These are phyloP conservation scores for Tenthredo amoena DNA, from an alignment of 2,888 invertebrate genomes.

Conservation along the genomic window DNA sequence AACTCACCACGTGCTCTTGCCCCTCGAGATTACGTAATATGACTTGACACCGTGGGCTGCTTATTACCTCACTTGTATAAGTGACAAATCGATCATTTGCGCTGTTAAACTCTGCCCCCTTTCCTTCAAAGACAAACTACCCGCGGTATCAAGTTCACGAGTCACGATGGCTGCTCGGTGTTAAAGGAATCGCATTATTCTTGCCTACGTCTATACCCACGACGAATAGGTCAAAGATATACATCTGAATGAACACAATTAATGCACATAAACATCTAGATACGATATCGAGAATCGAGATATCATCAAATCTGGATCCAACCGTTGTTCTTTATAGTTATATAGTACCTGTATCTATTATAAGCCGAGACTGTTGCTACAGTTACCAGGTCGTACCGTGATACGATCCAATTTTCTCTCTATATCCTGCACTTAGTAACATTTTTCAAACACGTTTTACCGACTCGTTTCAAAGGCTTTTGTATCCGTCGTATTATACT, in stretches of 20 bases:
- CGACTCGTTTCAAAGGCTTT: not conserved
- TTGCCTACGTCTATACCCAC: not conserved
- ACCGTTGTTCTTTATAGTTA: not conserved
- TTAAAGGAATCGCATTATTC: not conserved
- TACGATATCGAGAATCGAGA: not conserved
- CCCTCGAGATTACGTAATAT: not conserved
- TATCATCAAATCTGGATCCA: not conserved
- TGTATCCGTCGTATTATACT: not conserved
- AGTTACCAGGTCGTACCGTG: constrained; percentile 25
- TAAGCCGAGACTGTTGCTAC: not conserved
- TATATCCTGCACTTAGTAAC: not conserved
- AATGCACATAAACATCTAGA: constrained; percentile 3
- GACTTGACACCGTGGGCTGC: not conserved
- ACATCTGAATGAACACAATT: constrained; percentile 17
- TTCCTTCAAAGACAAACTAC: constrained; percentile 34
- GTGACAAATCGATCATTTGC: constrained; percentile 45
- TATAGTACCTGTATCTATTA: not conserved
- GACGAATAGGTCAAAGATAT: not conserved
- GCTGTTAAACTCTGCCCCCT: constrained; percentile 32
- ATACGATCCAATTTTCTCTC: constrained; percentile 32
- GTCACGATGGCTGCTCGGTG: not conserved
- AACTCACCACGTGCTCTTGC: constrained; percentile 12
- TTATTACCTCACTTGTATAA: constrained; percentile 30
- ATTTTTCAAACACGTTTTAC: not conserved
- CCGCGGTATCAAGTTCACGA: constrained; percentile 42